Percentiles rank a stretch among this genome's conserved stretches.
Conservation (phyloP, 2,888 invertebrate species). For the Melolontha melolontha region DNA sequence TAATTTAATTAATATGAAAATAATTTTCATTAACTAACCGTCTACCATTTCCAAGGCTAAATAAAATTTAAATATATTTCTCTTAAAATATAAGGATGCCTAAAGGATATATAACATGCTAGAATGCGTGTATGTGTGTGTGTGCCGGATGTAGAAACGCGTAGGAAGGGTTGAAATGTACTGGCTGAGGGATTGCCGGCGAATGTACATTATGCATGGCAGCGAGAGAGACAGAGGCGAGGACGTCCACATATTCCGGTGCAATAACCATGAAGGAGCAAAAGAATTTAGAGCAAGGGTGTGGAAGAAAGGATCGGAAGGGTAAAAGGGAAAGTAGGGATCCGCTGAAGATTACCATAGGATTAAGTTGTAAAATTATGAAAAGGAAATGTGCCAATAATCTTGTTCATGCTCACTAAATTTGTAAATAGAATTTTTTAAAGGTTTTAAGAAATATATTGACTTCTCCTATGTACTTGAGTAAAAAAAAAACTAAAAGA, state of each 20-base stretch:
- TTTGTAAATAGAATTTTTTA: constrained; percentile 5
- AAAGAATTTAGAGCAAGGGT: constrained; percentile 17
- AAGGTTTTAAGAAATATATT: no score
- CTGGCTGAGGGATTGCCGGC: constrained; percentile 8
- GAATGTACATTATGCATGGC: constrained; percentile 25
- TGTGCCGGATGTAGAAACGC: constrained; percentile 3
- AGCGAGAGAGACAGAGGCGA: neutral
- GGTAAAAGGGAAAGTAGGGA: constrained; percentile 1
- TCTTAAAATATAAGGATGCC: no score
- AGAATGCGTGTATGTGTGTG: no score
- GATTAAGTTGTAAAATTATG: constrained; percentile 32
- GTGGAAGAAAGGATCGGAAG: constrained; percentile 14
- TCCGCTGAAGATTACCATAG: neutral
- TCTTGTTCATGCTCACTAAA: constrained; percentile 8
- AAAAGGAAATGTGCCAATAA: constrained; percentile 3
- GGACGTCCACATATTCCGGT: constrained; percentile 32
- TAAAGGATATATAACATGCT: no score
- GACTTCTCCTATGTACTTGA: no score
- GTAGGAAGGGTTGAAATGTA: constrained; percentile 24
- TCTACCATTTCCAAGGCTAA: no score
- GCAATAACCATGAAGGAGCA: constrained; percentile 31
- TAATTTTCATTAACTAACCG: no score
- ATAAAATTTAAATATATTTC: no score
- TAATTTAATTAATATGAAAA: no score
- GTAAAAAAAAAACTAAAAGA: no score